Evolutionary conservation across 2,888 invertebrate species (phyloP), one percentile per base, ranked within the genome.

Genomic region (Agriotes lineatus): DNA sequence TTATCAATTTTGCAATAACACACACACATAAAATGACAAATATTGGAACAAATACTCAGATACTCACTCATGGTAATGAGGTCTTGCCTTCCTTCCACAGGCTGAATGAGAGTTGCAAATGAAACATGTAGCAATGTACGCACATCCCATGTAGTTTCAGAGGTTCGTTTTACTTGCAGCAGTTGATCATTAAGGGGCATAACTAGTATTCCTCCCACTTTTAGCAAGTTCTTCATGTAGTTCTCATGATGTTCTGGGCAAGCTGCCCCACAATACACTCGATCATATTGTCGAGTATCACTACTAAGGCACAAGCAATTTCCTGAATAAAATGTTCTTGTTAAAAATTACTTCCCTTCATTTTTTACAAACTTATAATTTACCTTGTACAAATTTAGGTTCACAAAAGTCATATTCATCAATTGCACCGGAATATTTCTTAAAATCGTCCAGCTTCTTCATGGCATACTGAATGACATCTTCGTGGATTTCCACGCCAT

Each of bases 181-280:
- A 96, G 85, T 80, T 90, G 89, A 81, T 95, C 93, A 80, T 92
- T 90, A 57, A 92, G 85, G 1, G 96, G 96, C 90, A 95, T 92
- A 60, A 96, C 92, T 62, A 96, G 86, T 65, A 95, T 87, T 4
- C 96, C 96, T 44, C 93, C 93, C 59, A 96, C 87, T 86, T 90
- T 90, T 2, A 92, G 85, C 45, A 96, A 87, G 78, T 91, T 90
- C 79, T 93, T 92, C 84, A 96, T 90, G 80, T 92, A 91, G 77
- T 85, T 87, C 77, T 91, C 89, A 80, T 91, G 90, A 75, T 88
- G 88, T 64, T 89, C 88, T 0, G 93, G 92, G 81, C 95, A 94
- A 2, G 90, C 91, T 1, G 96, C 96, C 1, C 96, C 96, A 81
- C 95, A 95, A 83, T 96, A 96, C 52, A 96, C 93, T 60, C 96